phyloP scores from a whole-genome alignment of 1,140 invertebrate species.

The Schmidtea mediterranea region DNA sequence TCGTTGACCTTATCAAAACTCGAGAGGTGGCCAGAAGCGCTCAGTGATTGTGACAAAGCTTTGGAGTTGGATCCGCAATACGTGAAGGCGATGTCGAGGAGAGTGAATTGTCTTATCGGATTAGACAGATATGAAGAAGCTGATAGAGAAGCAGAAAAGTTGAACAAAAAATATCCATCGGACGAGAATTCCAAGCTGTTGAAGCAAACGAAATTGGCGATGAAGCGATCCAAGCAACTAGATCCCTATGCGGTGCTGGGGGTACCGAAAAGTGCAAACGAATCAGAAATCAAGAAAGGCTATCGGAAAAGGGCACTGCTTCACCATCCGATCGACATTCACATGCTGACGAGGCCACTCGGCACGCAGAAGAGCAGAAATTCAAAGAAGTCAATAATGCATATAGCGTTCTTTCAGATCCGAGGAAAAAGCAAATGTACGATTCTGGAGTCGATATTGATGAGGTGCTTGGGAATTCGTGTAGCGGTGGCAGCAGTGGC shows the following conservation, averaged over 20 bases:
- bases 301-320: conserved; percentile 23
- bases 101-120: conserved; percentile 38
- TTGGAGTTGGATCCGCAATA: conserved; percentile 60
- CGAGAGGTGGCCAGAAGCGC: conserved; percentile 43
- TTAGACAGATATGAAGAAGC: conserved; percentile 2
- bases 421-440: conserved; percentile 21
- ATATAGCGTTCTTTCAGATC: conserved; percentile 22
- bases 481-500: background rate
- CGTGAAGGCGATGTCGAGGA: conserved; percentile 53
- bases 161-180: background rate
- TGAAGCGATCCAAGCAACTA: background rate
- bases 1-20: conserved; percentile 43
- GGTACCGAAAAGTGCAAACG: conserved; percentile 43
- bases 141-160: background rate
- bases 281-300: conserved; percentile 80
- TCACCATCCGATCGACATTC: conserved; percentile 45
- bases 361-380: conserved; percentile 55
- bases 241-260: conserved; percentile 76
- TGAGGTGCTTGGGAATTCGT: conserved; percentile 10
- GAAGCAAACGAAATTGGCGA: background rate
- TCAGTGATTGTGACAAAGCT: conserved; percentile 56
- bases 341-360: conserved; percentile 47
- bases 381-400: conserved; percentile 28
- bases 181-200: background rate
- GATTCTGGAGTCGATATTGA: conserved; percentile 25